Percentiles rank a stretch among this genome's conserved stretches.
phyloP scores from a whole-genome alignment of 2,888 invertebrate species.

The Cerceris rybyensis region DNA sequence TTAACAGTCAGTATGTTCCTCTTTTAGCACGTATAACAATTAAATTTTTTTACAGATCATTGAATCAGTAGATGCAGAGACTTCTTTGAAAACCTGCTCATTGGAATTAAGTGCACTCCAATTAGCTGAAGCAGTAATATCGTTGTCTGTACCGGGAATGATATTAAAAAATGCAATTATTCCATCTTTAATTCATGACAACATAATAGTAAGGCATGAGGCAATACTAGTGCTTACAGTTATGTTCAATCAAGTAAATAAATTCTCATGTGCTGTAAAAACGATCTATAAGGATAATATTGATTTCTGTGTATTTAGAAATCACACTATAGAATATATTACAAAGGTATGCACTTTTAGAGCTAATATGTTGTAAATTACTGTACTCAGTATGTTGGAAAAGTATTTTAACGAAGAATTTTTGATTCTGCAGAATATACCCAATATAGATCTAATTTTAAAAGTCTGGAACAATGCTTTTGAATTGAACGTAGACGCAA shows the following conservation, averaged over 20 bases:
- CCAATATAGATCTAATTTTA: slow-evolving; percentile 76
- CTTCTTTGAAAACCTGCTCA: slow-evolving; percentile 82
- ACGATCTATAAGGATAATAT: slow-evolving; percentile 35
- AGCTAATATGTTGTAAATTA: background rate
- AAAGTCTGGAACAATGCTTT: slow-evolving; percentile 77
- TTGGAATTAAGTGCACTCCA: slow-evolving; percentile 83
- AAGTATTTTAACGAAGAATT: background rate
- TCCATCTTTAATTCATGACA: slow-evolving; percentile 68
- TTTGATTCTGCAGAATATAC: slow-evolving; percentile 73
- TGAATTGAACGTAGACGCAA: slow-evolving; percentile 49
- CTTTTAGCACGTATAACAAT: no score
- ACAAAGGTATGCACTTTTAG: slow-evolving; percentile 61
- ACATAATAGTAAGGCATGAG: slow-evolving; percentile 76
- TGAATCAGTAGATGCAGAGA: slow-evolving; percentile 67
- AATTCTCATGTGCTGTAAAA: slow-evolving; percentile 69
- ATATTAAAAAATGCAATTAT: slow-evolving; percentile 81
- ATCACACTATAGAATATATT: slow-evolving; percentile 66
- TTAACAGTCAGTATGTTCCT: background rate
- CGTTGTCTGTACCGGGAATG: slow-evolving; percentile 83
- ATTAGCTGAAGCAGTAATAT: slow-evolving; percentile 83
- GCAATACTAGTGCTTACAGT: slow-evolving; percentile 77
- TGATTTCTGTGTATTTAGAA: slow-evolving; percentile 56
- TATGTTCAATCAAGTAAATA: slow-evolving; percentile 81
- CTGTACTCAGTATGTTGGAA: background rate
- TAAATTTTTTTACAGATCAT: slow-evolving; percentile 68